phyloP scores from a whole-genome alignment of 2,113 vertebrate species.

The Nothocercus julius region DNA sequence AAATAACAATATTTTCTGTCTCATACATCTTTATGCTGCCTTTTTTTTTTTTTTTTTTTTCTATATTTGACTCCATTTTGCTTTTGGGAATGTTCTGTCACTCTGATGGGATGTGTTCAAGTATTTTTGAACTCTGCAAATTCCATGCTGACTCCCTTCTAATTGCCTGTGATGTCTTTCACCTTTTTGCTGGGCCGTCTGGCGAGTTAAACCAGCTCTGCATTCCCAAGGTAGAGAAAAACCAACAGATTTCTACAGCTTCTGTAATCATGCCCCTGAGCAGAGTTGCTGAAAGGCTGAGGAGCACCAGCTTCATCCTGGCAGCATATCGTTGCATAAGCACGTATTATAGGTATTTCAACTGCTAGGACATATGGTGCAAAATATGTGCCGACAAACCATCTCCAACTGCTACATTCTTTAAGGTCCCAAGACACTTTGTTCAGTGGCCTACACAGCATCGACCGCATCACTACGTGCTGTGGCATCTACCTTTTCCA shows the following conservation, averaged over 20 bases:
- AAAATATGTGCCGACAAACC: neutral
- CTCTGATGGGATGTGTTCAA: neutral
- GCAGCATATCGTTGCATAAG: neutral
- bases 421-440: neutral
- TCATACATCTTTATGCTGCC: neutral
- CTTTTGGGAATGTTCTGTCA: neutral
- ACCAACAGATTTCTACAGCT: neutral
- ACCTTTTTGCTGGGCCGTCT: neutral
- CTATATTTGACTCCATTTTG: neutral
- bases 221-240: neutral
- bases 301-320: neutral
- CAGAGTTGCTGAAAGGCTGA: conserved; percentile 9
- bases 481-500: neutral
- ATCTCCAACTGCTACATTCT: neutral
- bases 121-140: neutral
- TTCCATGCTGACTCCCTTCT: neutral
- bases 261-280: neutral
- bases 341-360: conserved; percentile 20
- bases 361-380: conserved; percentile 20
- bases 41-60: too few species aligned
- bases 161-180: neutral
- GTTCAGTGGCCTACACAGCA: neutral
- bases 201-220: neutral
- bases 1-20: neutral
- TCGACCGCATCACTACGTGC: neutral